Evolutionary conservation across 2,113 vertebrate genomes (phyloP), one percentile per base, ranked within the genome.

Genomic region (Syrrhaptes paradoxus): DNA sequence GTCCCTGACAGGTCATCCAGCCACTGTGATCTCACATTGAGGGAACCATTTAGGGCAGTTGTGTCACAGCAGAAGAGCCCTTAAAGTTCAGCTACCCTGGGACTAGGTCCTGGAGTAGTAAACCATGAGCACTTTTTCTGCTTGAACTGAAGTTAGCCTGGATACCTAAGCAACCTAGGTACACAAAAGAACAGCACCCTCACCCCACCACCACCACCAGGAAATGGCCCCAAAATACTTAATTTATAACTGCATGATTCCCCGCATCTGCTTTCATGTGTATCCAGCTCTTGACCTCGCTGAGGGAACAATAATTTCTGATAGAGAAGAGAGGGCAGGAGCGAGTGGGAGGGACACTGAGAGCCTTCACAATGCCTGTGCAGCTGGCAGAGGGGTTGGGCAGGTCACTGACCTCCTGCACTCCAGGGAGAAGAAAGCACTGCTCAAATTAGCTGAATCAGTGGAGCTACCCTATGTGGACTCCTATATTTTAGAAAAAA

Each of bases 311-410:
- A 4, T 29, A 49, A 51, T 22, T 57, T 72, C 22, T 72, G 41
- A 6, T 65, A 46, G 25, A 70, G 29, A 76, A 83, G 38, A 87
- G 41, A 76, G 41, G 28, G n/a, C 31, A 68, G 19, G 57, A 79
- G 9, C 0, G 0, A 65, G 28, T 0, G 0, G 48, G 59, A 45
- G 15, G 46, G 18, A 21, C 32, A 11, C 1, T 28, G 34, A n/a
- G 15, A 57, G 36, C 17, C 19, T 18, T 82, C 22, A 14, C 28
- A 17, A 24, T 58, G 41, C 36, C 17, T 5, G 3, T 2, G 2
- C 25, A 63, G 43, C 43, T 55, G 5, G 0, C 36, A 54, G 48
- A 31, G 4, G 9, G 15, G 9, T 79, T 45, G 63, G 34, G 62
- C 4, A 15, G 45, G 48, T 38, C 67, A 26, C 29, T 61, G 75